Base-by-base conservation (phyloP, 1,140 invertebrate genomes). In the Drosophila melanica region DNA sequence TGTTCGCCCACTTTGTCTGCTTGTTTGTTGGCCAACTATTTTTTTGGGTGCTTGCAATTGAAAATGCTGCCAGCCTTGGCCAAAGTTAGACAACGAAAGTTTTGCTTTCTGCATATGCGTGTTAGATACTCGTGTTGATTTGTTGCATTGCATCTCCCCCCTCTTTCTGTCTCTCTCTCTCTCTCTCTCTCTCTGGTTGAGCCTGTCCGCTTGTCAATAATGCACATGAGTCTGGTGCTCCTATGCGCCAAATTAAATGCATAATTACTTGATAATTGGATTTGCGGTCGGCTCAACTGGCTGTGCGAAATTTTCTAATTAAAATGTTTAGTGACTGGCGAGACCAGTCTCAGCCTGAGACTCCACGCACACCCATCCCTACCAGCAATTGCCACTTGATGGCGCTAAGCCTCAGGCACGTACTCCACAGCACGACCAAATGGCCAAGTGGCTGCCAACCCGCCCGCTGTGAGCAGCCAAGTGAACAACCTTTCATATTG, bases 261-360 rank as follows among this genome's bases (percentile, higher is more conserved):
- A 86, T 86, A 86, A 86, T 86, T 86, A 86, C 82, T 86, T 87
- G 82, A 81, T 86, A 86, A 86, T 86, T 86, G 82, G 82, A 86
- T 86, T 86, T 86, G 82, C 57, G 82, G 82, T 82, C 79, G 82
- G 71, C 84, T 87, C 79, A 79, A 81, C 82, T 87, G 75, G 76
- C 57, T 74, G 81, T 72, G 75, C 62, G 60, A 87, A 75, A 86
- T 86, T 86, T 86, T 86, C 82, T 86, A 86, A 86, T 86, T 86
- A 86, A 86, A 86, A 82, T 87, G 82, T 87, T 86, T 86, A 82
- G 82, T 82, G 75, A 63, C 70, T 75, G 59, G 51, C 37, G 57
- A 39, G 33, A 42, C 65, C 41, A 30, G 35, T 37, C 45, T 3
- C 20, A 23, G 44, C 33, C 33, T 1, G 9, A 35, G 9, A 42